Percentiles rank a stretch among this genome's conserved stretches.
Conservation (phyloP, 2,888 invertebrate species). For the Oxyscelio sp. region DNA sequence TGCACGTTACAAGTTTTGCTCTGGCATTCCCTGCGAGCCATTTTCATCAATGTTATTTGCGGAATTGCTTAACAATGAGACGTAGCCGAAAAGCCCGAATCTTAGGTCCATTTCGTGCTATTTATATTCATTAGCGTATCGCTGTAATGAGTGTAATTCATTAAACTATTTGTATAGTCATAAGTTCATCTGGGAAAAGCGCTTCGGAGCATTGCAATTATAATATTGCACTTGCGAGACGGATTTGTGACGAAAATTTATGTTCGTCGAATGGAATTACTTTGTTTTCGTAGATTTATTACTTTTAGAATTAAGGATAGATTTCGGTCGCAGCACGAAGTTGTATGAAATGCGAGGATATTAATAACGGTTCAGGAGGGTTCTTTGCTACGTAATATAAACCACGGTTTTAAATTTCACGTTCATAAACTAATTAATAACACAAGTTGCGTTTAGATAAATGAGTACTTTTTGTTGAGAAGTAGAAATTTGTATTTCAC, state of each 20-base stretch:
- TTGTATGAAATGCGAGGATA: neutral
- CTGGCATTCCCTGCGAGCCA: no score
- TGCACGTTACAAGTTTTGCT: no score
- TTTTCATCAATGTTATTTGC: no score
- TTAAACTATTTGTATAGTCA: constrained; percentile 26
- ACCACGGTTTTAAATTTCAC: no score
- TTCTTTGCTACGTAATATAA: no score
- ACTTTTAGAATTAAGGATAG: neutral
- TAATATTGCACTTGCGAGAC: constrained; percentile 7
- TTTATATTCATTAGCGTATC: constrained; percentile 48
- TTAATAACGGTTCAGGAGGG: no score
- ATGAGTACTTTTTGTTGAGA: no score
- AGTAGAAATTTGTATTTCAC: no score
- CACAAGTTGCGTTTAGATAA: no score
- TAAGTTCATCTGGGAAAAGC: constrained; percentile 9
- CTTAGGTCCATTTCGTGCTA: constrained; percentile 31
- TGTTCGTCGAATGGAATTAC: neutral
- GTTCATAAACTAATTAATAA: no score
- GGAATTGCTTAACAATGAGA: no score
- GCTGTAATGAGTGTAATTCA: constrained; percentile 12
- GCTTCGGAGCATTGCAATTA: constrained; percentile 13
- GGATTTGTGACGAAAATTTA: constrained; percentile 30
- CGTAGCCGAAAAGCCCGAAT: no score
- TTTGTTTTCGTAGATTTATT: neutral
- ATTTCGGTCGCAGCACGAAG: neutral